Conservation (phyloP, 1,140 invertebrate genomes). For the Reticulitermes speratus region DNA sequence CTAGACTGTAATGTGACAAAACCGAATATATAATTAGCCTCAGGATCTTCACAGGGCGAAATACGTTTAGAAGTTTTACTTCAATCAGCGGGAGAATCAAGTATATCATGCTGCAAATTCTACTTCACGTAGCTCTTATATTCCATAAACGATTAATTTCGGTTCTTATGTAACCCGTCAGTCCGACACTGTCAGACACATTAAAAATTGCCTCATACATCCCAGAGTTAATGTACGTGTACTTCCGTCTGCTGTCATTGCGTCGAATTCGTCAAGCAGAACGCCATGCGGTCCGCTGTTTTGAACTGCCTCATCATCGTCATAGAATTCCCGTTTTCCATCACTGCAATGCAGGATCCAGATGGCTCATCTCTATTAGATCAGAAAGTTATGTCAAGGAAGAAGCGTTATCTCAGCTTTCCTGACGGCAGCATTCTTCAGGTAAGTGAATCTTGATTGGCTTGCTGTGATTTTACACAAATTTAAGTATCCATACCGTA, state of each 20-base stretch:
- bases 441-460: constrained; percentile 36
- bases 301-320: not conserved
- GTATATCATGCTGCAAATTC: too few relatives aligned
- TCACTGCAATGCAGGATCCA: not conserved
- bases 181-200: too few relatives aligned
- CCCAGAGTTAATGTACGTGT: too few relatives aligned
- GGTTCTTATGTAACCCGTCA: too few relatives aligned
- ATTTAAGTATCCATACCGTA: too few relatives aligned
- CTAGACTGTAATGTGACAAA: not conserved
- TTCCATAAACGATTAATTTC: too few relatives aligned
- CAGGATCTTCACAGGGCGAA: not conserved
- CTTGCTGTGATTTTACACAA: too few relatives aligned
- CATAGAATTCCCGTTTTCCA: not conserved
- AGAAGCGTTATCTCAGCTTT: constrained; percentile 48
- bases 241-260: too few relatives aligned
- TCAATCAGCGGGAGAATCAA: too few relatives aligned
- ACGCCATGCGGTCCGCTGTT: not conserved
- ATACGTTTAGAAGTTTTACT: not conserved
- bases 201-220: too few relatives aligned
- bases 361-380: not conserved
- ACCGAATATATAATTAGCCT: not conserved
- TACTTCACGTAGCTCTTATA: too few relatives aligned
- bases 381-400: constrained; percentile 42
- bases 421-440: constrained; percentile 48
- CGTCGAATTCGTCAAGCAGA: not conserved